Evolutionary conservation across 2,888 invertebrate genomes (phyloP).

Genomic region (Psylliodes chrysocephalus): DNA sequence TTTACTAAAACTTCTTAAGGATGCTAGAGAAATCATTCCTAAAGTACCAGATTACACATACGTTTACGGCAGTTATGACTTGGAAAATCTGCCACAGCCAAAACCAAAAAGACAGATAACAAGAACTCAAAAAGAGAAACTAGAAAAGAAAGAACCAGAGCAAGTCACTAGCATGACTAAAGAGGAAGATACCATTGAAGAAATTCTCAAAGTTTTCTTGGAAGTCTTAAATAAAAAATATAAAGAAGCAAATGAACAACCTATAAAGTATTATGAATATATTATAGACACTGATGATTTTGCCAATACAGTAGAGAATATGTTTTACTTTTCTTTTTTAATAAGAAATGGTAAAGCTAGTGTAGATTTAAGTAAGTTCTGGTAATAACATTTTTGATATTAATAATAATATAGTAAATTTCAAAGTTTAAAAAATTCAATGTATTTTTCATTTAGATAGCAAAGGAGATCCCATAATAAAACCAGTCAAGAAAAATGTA

Average conservation of each 20-base stretch:
- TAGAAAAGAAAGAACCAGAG: conserved; percentile 64
- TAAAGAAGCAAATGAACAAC: conserved; percentile 59
- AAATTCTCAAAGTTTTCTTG: conserved; percentile 68
- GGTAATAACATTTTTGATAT: background rate
- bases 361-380: conserved; percentile 64
- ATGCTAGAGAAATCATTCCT: conserved; percentile 55
- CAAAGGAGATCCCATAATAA: conserved; percentile 50
- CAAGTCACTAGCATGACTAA: conserved; percentile 66
- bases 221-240: conserved; percentile 65
- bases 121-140: conserved; percentile 55
- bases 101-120: conserved; percentile 59
- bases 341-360: conserved; percentile 68
- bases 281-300: conserved; percentile 71
- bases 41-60: conserved; percentile 58
- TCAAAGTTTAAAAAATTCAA: background rate
- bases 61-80: conserved; percentile 66
- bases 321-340: conserved; percentile 73
- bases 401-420: too few species aligned
- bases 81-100: conserved; percentile 54
- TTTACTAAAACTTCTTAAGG: conserved; percentile 58
- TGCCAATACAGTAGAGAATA: conserved; percentile 71
- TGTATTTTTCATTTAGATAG: conserved; percentile 46
- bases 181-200: conserved; percentile 68
- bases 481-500: conserved; percentile 50
- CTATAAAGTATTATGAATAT: conserved; percentile 70